Percentiles rank a stretch among this genome's conserved stretches.
phyloP scores from a whole-genome alignment of 2,888 invertebrate species.

The Alcis repandata region DNA sequence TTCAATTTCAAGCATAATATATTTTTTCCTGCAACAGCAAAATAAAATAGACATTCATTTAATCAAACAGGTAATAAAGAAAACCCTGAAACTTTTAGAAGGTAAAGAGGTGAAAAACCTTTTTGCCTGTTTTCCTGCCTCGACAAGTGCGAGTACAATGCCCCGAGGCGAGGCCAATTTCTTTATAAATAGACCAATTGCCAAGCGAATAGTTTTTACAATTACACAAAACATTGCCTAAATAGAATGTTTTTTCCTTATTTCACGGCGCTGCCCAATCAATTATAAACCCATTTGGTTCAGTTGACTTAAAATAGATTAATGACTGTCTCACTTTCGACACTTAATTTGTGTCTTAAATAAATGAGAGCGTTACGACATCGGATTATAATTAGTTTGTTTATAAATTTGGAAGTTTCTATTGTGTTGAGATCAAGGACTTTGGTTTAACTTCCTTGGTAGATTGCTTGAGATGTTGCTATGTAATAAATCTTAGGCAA shows the following conservation, averaged over 20 bases:
- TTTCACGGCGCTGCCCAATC: constrained; percentile 64
- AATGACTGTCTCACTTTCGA: constrained; percentile 49
- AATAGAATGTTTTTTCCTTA: constrained; percentile 56
- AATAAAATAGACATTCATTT: background rate
- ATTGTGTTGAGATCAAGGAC: background rate
- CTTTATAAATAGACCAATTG: constrained; percentile 31
- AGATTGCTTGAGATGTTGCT: background rate
- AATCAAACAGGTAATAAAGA: background rate
- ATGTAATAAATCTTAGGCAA: no score
- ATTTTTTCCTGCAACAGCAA: no score
- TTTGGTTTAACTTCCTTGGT: no score
- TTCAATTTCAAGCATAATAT: no score
- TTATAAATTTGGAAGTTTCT: constrained; percentile 1
- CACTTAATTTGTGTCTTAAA: constrained; percentile 39
- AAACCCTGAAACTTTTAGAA: constrained; percentile 32
- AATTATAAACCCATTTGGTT: constrained; percentile 71
- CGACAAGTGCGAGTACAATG: constrained; percentile 21
- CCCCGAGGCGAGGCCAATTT: constrained; percentile 29
- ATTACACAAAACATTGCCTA: constrained; percentile 26
- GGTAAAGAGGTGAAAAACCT: constrained; percentile 23
- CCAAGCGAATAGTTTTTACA: constrained; percentile 17
- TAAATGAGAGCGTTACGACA: constrained; percentile 44
- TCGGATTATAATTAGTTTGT: constrained; percentile 27
- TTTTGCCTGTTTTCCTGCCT: constrained; percentile 1
- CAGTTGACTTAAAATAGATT: constrained; percentile 67